phyloP scores from a whole-genome alignment of 1,140 invertebrate genomes.

The Drosophila simulans region DNA sequence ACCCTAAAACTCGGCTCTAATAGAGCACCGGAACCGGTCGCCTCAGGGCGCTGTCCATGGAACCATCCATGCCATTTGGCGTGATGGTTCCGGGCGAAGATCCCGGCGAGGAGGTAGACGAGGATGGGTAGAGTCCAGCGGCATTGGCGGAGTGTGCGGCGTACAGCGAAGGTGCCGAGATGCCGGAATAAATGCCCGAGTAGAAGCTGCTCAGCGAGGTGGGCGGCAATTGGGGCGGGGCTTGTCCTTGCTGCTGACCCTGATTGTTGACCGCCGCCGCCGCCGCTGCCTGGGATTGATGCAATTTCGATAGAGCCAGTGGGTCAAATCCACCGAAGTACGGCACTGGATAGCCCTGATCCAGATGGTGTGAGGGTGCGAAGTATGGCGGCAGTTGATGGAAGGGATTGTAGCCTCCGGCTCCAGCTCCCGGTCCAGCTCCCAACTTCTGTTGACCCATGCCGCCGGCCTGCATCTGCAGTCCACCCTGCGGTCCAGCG shows the following conservation, averaged over 20 bases:
- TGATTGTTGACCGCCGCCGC: slow-evolving; percentile 80
- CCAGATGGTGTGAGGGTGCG: slow-evolving; percentile 85
- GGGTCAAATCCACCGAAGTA: slow-evolving; percentile 89
- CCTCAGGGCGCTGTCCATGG: slow-evolving; percentile 85
- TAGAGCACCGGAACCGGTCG: slow-evolving; percentile 87
- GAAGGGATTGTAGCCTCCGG: slow-evolving; percentile 85
- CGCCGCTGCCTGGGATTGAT: slow-evolving; percentile 75
- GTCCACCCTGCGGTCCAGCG: slow-evolving; percentile 85
- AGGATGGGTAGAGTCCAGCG: slow-evolving; percentile 82
- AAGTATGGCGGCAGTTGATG: slow-evolving; percentile 87
- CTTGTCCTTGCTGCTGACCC: slow-evolving; percentile 79
- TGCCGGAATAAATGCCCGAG: slow-evolving; percentile 86
- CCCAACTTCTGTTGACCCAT: slow-evolving; percentile 84
- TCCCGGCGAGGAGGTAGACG: slow-evolving; percentile 85
- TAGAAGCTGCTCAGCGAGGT: slow-evolving; percentile 87
- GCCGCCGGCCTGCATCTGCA: slow-evolving; percentile 68
- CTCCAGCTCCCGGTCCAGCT: slow-evolving; percentile 59
- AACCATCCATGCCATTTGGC: slow-evolving; percentile 72
- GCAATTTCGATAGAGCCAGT: slow-evolving; percentile 87
- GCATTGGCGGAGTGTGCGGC: slow-evolving; percentile 84
- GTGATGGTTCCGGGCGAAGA: slow-evolving; percentile 84
- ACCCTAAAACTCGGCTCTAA: slow-evolving; percentile 71
- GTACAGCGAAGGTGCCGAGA: slow-evolving; percentile 84
- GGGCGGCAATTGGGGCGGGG: slow-evolving; percentile 85
- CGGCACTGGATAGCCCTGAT: slow-evolving; percentile 86